phyloP scores from a whole-genome alignment of 2,113 vertebrate genomes.

The Semicossyphus pulcher region DNA sequence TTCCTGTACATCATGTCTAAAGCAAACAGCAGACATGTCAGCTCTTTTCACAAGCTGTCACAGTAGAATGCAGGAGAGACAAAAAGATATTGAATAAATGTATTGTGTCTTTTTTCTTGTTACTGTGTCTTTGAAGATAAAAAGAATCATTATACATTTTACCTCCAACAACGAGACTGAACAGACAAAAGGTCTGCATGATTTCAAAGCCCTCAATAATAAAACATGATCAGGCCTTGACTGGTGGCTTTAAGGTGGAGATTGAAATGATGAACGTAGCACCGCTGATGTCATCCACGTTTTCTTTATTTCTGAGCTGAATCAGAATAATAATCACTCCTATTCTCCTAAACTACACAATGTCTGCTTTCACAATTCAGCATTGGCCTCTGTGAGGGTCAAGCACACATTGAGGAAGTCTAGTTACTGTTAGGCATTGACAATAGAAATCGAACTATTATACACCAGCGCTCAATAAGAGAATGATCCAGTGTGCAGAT shows the following conservation, averaged over 20 bases:
- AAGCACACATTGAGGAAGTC: neutral
- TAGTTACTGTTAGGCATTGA: too few relatives aligned
- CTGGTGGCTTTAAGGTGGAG: neutral
- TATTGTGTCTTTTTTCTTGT: too few relatives aligned
- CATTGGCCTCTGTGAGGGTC: neutral
- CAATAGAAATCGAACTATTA: neutral
- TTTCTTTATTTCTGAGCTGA: neutral
- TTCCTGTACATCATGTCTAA: too few relatives aligned
- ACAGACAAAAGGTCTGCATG: neutral
- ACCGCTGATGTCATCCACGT: too few relatives aligned
- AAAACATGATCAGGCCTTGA: neutral
- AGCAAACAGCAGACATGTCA: too few relatives aligned
- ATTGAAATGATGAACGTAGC: neutral
- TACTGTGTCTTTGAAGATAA: too few relatives aligned
- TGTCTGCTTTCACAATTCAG: neutral
- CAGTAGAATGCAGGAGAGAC: too few relatives aligned
- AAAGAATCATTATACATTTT: too few relatives aligned
- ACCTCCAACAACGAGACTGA: neutral
- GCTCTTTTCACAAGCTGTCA: too few relatives aligned
- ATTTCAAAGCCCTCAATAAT: neutral
- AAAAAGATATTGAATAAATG: too few relatives aligned
- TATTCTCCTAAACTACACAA: neutral
- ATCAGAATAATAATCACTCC: neutral
- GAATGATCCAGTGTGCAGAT: neutral
- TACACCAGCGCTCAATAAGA: neutral